Base-by-base conservation (phyloP, 92 coral and sea anemone genomes). In the Epizoanthus rinbou region DNA sequence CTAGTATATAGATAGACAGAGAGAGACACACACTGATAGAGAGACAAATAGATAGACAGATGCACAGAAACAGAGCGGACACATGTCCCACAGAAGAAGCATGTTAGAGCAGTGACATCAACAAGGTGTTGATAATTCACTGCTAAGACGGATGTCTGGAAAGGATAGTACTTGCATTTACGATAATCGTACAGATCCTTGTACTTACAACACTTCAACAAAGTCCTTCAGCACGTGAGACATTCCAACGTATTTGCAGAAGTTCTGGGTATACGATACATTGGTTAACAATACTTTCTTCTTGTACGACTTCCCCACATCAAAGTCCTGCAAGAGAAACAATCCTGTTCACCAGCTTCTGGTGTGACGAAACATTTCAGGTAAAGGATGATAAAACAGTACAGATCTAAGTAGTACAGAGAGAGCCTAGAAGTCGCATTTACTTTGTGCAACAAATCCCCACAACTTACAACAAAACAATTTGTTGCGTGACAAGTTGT, bases 201-300 rank as follows among this genome's bases (percentile, higher is more conserved):
- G 31, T 79, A 97, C 99, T 91, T 92, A 97, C 99, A 92, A 89
- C 22, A 97, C 91, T 80, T 97, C 99, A 43, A 97, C 90, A 81
- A 97, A 97, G 81, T 97, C 99, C 69, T 88, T 89, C 73, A 97
- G 90, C 37, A 94, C 91, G 76, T 91, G 92, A 41, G 99, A 97
- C 97, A 97, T 94, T 57, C 98, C 97, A 66, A 97, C 85, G 57
- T 94, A 97, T 94, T 97, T 97, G 79, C 99, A 97, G 79, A 91
- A 97, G 89, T 97, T 97, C 84, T 97, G 99, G 17, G 99, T 97
- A 75, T 97, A 97, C 11, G 99, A 97, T 22, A 97, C 95, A 74
- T 97, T 97, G 39, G 99, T 97, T 18, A 97, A 85, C 0, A 94
- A 88, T 6, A 97, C 93, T 84, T 94, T 97, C 82, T 97, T 97